Evolutionary conservation across 1,140 invertebrate species (phyloP).

Genomic region (Micrasema longulum): DNA sequence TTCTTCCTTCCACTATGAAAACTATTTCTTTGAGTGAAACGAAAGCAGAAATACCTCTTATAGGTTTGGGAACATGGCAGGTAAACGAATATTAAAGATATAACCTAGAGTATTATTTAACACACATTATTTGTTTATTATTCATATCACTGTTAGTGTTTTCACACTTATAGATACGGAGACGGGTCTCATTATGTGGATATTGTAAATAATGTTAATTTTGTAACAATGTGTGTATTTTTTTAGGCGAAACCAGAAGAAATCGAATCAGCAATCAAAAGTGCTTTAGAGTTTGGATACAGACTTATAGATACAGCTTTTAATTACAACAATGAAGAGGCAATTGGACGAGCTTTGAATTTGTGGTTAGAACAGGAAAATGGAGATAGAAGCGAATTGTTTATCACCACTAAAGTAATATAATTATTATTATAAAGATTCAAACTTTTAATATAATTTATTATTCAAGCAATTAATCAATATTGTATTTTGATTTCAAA

Average conservation of each 20-base stretch:
- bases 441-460: too few species aligned
- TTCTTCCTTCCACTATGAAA: conserved; percentile 38
- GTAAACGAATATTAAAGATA: conserved; percentile 19
- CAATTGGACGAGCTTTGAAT: conserved; percentile 80
- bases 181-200: too few species aligned
- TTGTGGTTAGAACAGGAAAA: conserved; percentile 78
- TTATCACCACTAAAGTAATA: conserved; percentile 82
- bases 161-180: too few species aligned
- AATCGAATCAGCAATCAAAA: conserved; percentile 75
- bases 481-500: too few species aligned
- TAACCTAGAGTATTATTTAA: too few species aligned
- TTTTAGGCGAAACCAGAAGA: conserved; percentile 76
- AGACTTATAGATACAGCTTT: conserved; percentile 86
- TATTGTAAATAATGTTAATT: too few species aligned
- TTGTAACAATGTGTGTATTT: neutral
- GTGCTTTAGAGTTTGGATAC: conserved; percentile 75
- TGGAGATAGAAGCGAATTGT: conserved; percentile 81
- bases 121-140: too few species aligned
- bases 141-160: too few species aligned
- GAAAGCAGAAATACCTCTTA: conserved; percentile 43
- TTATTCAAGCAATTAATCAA: too few species aligned
- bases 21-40: conserved; percentile 36
- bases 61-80: conserved; percentile 54
- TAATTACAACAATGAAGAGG: conserved; percentile 85
- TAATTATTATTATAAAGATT: too few species aligned